Base-by-base conservation (phyloP, 2,888 invertebrate species). In the Seira musarum region DNA sequence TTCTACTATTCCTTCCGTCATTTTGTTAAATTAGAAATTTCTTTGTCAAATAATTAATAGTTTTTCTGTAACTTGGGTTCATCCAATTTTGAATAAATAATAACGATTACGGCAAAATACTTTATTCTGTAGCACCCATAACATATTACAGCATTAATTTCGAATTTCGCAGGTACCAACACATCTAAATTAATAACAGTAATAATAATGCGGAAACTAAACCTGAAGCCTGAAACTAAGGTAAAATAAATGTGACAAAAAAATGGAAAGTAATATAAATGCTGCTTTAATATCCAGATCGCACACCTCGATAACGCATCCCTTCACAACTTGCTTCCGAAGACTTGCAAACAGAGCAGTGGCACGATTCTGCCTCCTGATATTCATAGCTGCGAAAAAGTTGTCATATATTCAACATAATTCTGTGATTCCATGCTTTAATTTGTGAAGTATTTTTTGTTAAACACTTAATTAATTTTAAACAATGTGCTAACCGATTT, bases 301-400 rank as follows among this genome's bases (percentile, higher is more conserved):
- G 88, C 82, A 90, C 90, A 24, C 90, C 90, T 61, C 90, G 87
- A 87, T 91, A 91, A 77, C 91, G 88, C 25, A 92, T 89, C 0
- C 92, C 92, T 88, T 94, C 93, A 88, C 94, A 94, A 87, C 92
- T 93, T 1, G 93, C 93, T 87, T 92, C 91, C 21, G 92, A 91
- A 0, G 93, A 91, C 83, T 92, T 91, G 89, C 94, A 94, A 21
- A 91, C 88, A 81, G 92, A 91, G 87, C 96, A 96, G 86, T 92
- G 92, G 88, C 96, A 96, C 69, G 92, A 91, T 1, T 92, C 90
- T 2, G 96, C 95, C 88, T 96, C 95, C 85, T 94, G 92, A 87
- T 93, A 95, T 85, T 93, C 93, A 88, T 94, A 94, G n/a, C 86
- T 86, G 30, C 6, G 35, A 70, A 66, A 24, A 40, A n/a, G n/a